phyloP scores from a whole-genome alignment of 2,113 vertebrate species.

The Hystrix cristata region DNA sequence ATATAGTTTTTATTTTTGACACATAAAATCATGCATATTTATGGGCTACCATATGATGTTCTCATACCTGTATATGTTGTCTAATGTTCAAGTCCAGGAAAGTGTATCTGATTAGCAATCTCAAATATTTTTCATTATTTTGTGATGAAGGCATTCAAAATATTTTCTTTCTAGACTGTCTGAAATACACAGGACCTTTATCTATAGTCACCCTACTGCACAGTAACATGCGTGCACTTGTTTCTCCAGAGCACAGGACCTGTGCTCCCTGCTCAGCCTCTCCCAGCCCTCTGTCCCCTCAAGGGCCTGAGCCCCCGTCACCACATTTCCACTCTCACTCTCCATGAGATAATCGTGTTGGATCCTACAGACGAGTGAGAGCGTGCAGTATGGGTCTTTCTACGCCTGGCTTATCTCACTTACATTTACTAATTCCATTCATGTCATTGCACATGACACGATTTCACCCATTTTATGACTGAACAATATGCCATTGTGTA shows the following conservation, averaged over 20 bases:
- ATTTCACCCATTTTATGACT: not conserved
- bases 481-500: not conserved
- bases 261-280: too few species aligned
- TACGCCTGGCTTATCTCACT: not conserved
- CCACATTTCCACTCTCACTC: not conserved
- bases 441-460: not conserved
- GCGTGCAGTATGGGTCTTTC: too few species aligned
- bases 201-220: not conserved
- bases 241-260: not conserved
- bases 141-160: not conserved
- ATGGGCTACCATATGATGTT: not conserved
- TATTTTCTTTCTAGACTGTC: not conserved
- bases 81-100: not conserved
- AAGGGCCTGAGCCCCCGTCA: not conserved
- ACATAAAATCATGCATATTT: not conserved
- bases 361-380: not conserved
- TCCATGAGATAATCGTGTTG: not conserved
- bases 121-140: not conserved
- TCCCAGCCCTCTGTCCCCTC: not conserved
- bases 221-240: not conserved
- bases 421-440: not conserved
- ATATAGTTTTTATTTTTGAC: not conserved
- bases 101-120: not conserved
- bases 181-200: not conserved
- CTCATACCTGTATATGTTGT: not conserved